Evolutionary conservation across 2,113 vertebrate species (phyloP), one percentile per base, ranked within the genome.

Genomic region (Aphyosemion australe): DNA sequence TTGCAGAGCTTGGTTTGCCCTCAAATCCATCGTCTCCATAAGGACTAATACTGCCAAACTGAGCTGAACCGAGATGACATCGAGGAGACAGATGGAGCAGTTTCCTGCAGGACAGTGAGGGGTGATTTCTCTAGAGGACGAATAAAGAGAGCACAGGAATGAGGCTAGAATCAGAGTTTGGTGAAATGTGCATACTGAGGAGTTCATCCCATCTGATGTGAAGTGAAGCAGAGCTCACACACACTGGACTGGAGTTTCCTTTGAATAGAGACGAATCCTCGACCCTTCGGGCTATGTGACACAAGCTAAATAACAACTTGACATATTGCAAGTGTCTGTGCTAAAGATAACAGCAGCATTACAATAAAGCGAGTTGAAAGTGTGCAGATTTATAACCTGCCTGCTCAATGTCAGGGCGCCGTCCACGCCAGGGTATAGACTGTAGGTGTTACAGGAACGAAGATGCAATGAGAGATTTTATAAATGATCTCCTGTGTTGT

Each of bases 1-100:
- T 81, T 62, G 71, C 66, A 78, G 68, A 76, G 82, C 70, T 74
- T 65, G 69, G 64, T 77, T 81, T 66, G 71, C 60, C 39, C 78
- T 73, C 37, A 71, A 61, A 78, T 83, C 80, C 55, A 53, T 61
- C 18, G 34, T 62, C 76, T 84, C 74, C 56, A 56, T 69, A 64
- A 65, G 65, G 72, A 69, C 81, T 83, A 80, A 87, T 65, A 72
- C 74, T 57, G 74, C 50, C 26, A 41, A 69, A 82, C 49, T 58
- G 56, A 64, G 56, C 19, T 56, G 56, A 72, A 77, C 58, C 52
- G 73, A 70, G 62, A 26, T 76, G 83, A 80, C 76, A 80, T 34
- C 78, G 74, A 82, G 57, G 78, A 78, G 70, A 69, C 15, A 65
- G 68, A 71, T 26, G 15, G 66, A 49, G 16, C 50, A 0, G 51